Base-by-base conservation (phyloP, 2,113 vertebrate species). In the Glaucidium brasilianum region DNA sequence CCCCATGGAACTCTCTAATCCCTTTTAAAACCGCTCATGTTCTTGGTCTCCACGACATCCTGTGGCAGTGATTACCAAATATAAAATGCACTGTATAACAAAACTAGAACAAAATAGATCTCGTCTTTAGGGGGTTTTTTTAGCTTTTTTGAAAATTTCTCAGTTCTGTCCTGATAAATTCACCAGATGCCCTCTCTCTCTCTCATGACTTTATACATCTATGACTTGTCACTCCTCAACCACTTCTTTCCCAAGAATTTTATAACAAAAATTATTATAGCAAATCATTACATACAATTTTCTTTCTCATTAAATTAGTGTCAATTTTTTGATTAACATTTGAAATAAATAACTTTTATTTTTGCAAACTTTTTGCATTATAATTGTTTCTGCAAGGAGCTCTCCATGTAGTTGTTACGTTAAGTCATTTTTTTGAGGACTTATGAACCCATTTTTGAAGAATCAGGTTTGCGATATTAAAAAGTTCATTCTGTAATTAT, bases 121-220 rank as follows among this genome's bases (percentile, higher is more conserved):
- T 41, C 10, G 4, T 10, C 2, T 27, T 30, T 52, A 2, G 13
- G 1, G 2, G 13, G 1, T 3, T 52, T 15, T 34, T 52, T 78
- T 10, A 58, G 6, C 11, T 73, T 37, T 76, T 59, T 30, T 23
- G 17, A 37, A 32, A 68, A 77, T 7, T n/a, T 68, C 60, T 19
- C 23, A 13, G 3, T 35, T 88, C 19, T 47, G 6, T 1, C 32
- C 15, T 25, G 3, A 74, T 8, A 64, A 58, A 64, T 66, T 84
- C 27, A 39, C 9, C 5, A 23, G 2, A 1, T 22, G 18, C 3
- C 10, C 11, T 32, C 16, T 39, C n/a, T n/a, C 1, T 8, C 7
- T 81, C 21, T 39, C 69, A 16, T 0, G 0, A 3, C 8, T 81
- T 19, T 20, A 22, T 21, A 15, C 3, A 27, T 45, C 58, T 67